Evolutionary conservation across 2,113 vertebrate genomes (phyloP).

Genomic region (Arizona elegans): DNA sequence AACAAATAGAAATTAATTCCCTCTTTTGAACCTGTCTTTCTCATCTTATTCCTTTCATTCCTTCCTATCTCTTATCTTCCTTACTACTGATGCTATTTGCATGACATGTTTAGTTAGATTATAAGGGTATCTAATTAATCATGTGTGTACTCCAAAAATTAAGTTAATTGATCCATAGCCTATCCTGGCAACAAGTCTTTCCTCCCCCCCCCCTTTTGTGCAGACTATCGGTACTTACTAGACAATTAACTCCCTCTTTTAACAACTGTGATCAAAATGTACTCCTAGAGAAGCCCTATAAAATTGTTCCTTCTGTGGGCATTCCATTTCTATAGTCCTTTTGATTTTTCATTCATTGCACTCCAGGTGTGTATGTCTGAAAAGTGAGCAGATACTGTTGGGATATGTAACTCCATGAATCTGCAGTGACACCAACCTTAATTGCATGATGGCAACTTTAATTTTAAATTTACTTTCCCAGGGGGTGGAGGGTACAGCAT

Average conservation of each 20-base stretch:
- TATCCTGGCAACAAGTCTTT: neutral
- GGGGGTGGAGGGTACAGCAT: neutral
- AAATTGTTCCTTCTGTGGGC: neutral
- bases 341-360: neutral
- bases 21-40: neutral
- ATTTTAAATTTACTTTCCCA: neutral
- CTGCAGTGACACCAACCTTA: neutral
- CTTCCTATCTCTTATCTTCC: neutral
- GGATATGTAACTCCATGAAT: neutral
- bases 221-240: neutral
- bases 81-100: neutral
- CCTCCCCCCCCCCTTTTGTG: neutral
- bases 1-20: neutral
- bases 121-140: neutral
- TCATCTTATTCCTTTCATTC: neutral
- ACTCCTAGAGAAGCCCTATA: neutral
- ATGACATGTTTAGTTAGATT: neutral
- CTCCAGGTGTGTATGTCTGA: neutral
- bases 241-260: neutral
- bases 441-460: neutral
- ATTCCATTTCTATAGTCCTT: neutral
- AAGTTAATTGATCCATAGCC: neutral
- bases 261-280: neutral
- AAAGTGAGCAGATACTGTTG: neutral
- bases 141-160: neutral